These are phyloP conservation scores for Ectropis crepuscularia DNA, from an alignment of 2,888 invertebrate genomes.

Conservation along the genomic window DNA sequence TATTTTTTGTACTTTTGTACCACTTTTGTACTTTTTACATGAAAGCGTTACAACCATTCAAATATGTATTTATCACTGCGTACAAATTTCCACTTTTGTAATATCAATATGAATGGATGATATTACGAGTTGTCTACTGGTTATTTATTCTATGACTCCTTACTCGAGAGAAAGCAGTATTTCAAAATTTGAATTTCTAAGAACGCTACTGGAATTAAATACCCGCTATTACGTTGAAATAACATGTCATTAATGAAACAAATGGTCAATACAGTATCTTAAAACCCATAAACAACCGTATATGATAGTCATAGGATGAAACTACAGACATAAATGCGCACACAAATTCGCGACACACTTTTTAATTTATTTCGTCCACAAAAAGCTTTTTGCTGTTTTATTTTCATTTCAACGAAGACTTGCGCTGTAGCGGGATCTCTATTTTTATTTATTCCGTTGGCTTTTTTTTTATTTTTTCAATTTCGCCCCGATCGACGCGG, in stretches of 20 bases:
- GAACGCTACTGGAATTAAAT: constrained; percentile 32
- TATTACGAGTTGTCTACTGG: constrained; percentile 2
- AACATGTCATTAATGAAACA: constrained; percentile 30
- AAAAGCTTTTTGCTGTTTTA: constrained; percentile 81
- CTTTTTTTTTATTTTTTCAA: constrained; percentile 76
- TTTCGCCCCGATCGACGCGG: constrained; percentile 80
- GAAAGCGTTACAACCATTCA: too few species aligned
- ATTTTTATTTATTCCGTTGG: constrained; percentile 82
- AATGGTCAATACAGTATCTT: constrained; percentile 38
- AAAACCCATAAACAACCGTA: constrained; percentile 47
- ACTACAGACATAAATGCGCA: constrained; percentile 54
- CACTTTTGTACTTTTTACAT: too few species aligned
- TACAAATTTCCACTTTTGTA: too few species aligned
- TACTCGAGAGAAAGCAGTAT: constrained; percentile 21
- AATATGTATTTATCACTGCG: too few species aligned
- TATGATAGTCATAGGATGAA: constrained; percentile 58
- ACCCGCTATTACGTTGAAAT: constrained; percentile 25
- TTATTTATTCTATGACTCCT: constrained; percentile 15
- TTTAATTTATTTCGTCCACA: constrained; percentile 84
- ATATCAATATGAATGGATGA: background rate
- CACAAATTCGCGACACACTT: constrained; percentile 81
- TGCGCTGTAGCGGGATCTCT: constrained; percentile 84
- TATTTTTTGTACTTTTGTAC: too few species aligned
- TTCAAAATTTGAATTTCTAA: constrained; percentile 22
- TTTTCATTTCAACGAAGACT: constrained; percentile 84